Conservation (phyloP, 2,113 vertebrate species). For the Antechinus stuartii region DNA sequence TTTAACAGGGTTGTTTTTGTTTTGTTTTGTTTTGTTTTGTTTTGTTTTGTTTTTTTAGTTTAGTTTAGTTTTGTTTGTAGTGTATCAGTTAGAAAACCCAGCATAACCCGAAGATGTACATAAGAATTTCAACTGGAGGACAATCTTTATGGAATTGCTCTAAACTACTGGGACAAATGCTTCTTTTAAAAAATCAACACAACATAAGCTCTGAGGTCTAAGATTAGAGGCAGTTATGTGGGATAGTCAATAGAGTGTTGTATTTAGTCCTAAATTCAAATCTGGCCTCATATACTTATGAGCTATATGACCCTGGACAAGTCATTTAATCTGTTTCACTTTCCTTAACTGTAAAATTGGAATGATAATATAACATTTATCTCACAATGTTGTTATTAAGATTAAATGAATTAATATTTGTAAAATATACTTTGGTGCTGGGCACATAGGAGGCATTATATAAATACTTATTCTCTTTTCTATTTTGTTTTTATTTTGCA, state of each 20-base stretch:
- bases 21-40: too few species aligned
- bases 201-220: neutral
- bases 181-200: neutral
- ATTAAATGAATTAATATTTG: neutral
- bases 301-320: neutral
- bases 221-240: neutral
- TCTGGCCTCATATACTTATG: neutral
- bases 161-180: neutral
- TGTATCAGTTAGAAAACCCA: neutral
- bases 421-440: neutral
- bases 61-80: neutral
- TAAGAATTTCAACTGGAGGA: neutral
- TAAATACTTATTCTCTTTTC: neutral
- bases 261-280: neutral
- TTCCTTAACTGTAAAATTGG: neutral
- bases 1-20: too few species aligned
- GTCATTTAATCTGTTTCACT: neutral
- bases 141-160: neutral
- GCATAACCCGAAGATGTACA: neutral
- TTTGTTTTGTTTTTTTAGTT: too few species aligned
- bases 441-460: neutral
- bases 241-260: neutral
- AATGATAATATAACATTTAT: neutral
- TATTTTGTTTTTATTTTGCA: neutral
- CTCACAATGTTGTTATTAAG: neutral